Evolutionary conservation across 2,797 vertebrate species (phyloP).

Genomic region (Phataginus tricuspis): DNA sequence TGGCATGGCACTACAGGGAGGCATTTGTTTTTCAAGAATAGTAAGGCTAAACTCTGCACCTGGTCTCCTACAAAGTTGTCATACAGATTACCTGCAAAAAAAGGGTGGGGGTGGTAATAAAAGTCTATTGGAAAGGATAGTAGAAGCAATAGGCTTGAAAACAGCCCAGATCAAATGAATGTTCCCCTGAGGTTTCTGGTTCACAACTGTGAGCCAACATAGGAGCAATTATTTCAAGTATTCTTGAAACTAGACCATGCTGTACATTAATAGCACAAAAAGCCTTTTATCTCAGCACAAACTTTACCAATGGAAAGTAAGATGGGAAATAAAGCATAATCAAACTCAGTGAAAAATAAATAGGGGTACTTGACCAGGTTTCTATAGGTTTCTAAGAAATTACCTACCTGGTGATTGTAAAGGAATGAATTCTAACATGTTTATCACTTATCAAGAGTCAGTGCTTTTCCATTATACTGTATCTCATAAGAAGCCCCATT

Average conservation of each 20-base stretch:
- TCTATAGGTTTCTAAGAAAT: conserved; percentile 61
- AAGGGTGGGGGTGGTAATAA: background rate
- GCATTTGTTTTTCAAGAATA: conserved; percentile 3
- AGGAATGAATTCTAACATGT: conserved; percentile 38
- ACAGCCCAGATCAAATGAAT: background rate
- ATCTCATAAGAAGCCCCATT: background rate
- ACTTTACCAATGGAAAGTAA: conserved; percentile 5
- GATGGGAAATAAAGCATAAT: conserved; percentile 58
- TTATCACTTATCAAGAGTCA: background rate
- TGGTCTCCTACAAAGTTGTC: background rate
- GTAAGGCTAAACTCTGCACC: background rate
- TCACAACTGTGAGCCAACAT: conserved; percentile 42
- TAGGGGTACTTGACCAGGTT: conserved; percentile 34
- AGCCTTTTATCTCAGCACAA: conserved; percentile 21
- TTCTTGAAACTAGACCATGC: conserved; percentile 14
- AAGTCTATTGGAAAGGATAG: conserved; percentile 23
- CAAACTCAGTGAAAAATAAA: conserved; percentile 56
- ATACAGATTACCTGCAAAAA: background rate
- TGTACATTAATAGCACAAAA: conserved; percentile 51
- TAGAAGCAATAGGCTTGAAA: conserved; percentile 5
- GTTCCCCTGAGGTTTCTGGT: background rate
- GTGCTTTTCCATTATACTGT: background rate
- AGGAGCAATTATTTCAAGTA: conserved; percentile 63
- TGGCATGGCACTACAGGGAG: background rate
- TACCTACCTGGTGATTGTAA: conserved; percentile 36